Percentiles rank a stretch among this genome's conserved stretches.
These are phyloP conservation scores for Channa striata DNA, from an alignment of 2,797 vertebrate species.

Conservation along the genomic window DNA sequence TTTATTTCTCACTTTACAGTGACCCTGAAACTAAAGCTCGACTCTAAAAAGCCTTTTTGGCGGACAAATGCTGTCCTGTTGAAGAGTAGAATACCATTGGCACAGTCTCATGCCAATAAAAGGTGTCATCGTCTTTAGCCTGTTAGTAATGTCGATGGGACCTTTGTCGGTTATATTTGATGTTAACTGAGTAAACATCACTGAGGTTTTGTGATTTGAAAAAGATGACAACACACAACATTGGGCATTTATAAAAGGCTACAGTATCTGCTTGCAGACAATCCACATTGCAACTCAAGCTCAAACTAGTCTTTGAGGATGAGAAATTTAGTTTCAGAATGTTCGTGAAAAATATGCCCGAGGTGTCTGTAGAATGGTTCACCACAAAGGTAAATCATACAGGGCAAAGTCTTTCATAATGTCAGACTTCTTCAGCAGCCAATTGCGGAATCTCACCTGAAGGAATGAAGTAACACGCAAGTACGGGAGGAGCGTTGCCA, in stretches of 20 bases:
- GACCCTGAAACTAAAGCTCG: too few species aligned
- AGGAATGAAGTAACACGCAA: slow-evolving; percentile 52
- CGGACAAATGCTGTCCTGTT: too few species aligned
- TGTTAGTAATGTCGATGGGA: too few species aligned
- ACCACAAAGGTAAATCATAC: slow-evolving; percentile 33
- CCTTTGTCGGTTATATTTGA: too few species aligned
- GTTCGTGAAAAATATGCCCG: slow-evolving; percentile 9
- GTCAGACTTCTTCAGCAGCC: slow-evolving; percentile 26
- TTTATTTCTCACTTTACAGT: too few species aligned
- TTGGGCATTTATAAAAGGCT: too few species aligned
- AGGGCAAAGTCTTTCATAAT: slow-evolving; percentile 41
- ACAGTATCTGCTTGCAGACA: background rate
- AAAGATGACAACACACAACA: background rate
- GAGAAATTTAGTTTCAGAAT: slow-evolving; percentile 3
- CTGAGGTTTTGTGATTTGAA: background rate
- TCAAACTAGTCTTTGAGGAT: background rate
- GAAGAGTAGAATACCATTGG: too few species aligned
- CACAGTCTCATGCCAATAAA: too few species aligned
- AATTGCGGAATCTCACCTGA: slow-evolving; percentile 37
- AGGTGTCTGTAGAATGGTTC: slow-evolving; percentile 34
- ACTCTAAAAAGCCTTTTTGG: too few species aligned
- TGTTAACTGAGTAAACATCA: background rate
- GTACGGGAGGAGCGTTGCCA: slow-evolving; percentile 49
- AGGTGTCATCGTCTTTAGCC: too few species aligned
- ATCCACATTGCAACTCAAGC: background rate